A percentile compares a stretch with the other conserved stretches of the same genome.
Evolutionary conservation across 2,797 vertebrate genomes (phyloP).

Genomic region (Halcyon leucocephala): DNA sequence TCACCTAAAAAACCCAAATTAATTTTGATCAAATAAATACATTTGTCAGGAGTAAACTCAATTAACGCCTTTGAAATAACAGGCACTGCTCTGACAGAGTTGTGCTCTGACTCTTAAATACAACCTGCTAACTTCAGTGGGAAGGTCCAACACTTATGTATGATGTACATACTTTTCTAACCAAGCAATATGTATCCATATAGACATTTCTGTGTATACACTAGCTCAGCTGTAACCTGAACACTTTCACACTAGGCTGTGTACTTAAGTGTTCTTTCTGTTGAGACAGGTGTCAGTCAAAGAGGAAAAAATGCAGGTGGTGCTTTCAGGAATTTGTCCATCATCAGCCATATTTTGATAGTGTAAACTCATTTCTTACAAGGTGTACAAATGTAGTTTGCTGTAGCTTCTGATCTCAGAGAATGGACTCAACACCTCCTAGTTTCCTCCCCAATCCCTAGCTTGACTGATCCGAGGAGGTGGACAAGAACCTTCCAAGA

Average conservation of each 20-base stretch:
- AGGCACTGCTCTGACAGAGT: neutral
- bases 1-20: accelerated
- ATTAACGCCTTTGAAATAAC: neutral
- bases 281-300: neutral
- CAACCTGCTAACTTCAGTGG: neutral
- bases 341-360: neutral
- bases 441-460: neutral
- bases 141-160: neutral
- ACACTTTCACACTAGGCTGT: neutral
- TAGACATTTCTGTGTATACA: neutral
- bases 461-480: neutral
- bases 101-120: neutral
- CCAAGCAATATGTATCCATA: neutral
- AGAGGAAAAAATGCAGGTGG: neutral
- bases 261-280: neutral
- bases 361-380: neutral
- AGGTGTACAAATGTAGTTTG: neutral
- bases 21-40: neutral
- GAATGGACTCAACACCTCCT: neutral
- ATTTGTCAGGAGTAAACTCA: neutral
- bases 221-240: neutral
- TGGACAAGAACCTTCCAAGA: neutral
- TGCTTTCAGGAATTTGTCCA: neutral
- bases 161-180: neutral
- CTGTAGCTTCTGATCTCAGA: neutral